Evolutionary conservation across 2,113 vertebrate genomes (phyloP), one percentile per base, ranked within the genome.

Genomic region (Oxyura jamaicensis): DNA sequence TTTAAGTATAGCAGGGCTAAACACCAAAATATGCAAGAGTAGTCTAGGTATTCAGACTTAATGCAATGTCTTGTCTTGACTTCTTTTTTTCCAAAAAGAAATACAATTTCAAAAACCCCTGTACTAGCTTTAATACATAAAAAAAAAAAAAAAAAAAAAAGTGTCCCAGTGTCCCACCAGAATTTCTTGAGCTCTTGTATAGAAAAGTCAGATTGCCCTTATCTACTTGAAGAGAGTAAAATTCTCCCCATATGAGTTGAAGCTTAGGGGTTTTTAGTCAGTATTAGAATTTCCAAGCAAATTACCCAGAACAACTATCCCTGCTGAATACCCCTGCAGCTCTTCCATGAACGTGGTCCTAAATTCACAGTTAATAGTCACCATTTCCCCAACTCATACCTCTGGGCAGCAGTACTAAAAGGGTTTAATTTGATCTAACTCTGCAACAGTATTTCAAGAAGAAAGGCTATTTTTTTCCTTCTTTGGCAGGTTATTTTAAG

Each of bases 401-500:
- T 90, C 46, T 81, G 26, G 35, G 35, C 75, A 88, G 36, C 62
- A 50, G 23, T 90, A 59, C 28, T 82, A 55, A 71, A 86, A 75
- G 21, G 4, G 19, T 62, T 44, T 80, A 65, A 73, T 83, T 88
- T 88, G 67, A 94, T 63, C 29, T 90, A 58, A 80, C 2, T 65
- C 33, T 88, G 63, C n/a, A 65, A 42, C 42, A 56, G 42, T 59
- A 63, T 77, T 94, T 88, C 39, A 86, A 14, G 28, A 90, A 74
- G 41, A 77, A 78, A 92, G 3, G 25, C 26, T 59, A 10, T 21
- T 75, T 89, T 72, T 68, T 3, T 9, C 13, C 33, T 80, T n/a
- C 29, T 90, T 93, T 60, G 48, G 56, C 52, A 35, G 42, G 62
- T 78, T 93, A 92, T 95, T 95, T 93, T 94, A 95, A 97, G 65